These are phyloP conservation scores for Pseudomugil gertrudae DNA, from an alignment of 2,797 vertebrate species.

Conservation along the genomic window DNA sequence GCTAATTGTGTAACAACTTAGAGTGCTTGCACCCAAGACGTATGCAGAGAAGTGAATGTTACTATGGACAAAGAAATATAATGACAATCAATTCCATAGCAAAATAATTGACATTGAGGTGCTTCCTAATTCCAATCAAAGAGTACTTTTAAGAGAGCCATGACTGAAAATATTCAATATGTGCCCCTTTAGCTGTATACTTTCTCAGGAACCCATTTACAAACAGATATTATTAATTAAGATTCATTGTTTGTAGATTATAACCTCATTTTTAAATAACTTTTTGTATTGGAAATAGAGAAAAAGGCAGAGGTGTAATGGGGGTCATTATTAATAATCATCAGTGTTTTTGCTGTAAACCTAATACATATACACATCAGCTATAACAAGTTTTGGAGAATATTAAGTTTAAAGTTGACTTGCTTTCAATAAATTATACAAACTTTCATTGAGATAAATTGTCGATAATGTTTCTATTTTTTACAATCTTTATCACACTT, in stretches of 20 bases:
- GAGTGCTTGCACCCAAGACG: conserved; percentile 68
- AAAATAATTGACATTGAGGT: conserved; percentile 42
- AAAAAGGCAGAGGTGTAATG: neutral
- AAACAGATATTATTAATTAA: conserved; percentile 47
- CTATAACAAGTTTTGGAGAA: too few relatives aligned
- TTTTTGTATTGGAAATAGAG: neutral
- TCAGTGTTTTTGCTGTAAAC: too few relatives aligned
- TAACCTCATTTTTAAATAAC: conserved; percentile 23
- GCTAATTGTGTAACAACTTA: conserved; percentile 74
- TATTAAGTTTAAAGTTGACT: too few relatives aligned
- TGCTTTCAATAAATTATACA: too few relatives aligned
- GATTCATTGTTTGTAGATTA: conserved; percentile 50
- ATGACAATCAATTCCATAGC: conserved; percentile 72
- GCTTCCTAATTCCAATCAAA: conserved; percentile 65
- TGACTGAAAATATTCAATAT: conserved; percentile 11
- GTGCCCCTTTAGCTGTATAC: conserved; percentile 23
- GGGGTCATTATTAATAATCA: too few relatives aligned
- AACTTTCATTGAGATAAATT: too few relatives aligned
- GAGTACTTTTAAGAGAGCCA: conserved; percentile 30
- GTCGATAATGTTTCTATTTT: too few relatives aligned
- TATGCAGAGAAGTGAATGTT: conserved; percentile 73
- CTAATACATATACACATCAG: too few relatives aligned
- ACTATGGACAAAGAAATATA: conserved; percentile 73
- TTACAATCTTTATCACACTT: too few relatives aligned
- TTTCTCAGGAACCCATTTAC: conserved; percentile 25